Conservation (phyloP, 1,140 invertebrate genomes). For the Heliothis subflexa region DNA sequence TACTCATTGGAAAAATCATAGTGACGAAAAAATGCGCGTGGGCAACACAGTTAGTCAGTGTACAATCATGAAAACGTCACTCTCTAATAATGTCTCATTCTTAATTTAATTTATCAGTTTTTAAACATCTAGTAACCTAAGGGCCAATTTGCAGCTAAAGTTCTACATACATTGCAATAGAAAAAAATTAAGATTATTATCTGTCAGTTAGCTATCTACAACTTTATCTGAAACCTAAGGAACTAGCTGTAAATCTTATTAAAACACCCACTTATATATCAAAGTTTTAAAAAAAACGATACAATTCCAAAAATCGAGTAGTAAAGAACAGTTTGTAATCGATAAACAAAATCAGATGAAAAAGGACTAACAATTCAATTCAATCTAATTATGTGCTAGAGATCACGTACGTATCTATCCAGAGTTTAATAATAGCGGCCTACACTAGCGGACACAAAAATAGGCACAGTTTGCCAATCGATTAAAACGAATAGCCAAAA, state of each 20-base stretch:
- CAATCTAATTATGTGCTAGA: constrained; percentile 40
- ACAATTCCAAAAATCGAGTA: neutral
- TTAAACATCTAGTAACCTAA: neutral
- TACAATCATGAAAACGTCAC: constrained; percentile 47
- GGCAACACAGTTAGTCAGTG: constrained; percentile 63
- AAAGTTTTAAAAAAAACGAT: too few relatives aligned
- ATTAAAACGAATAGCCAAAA: neutral
- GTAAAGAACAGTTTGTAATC: neutral
- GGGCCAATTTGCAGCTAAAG: too few relatives aligned
- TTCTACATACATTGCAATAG: too few relatives aligned
- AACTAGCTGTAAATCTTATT: too few relatives aligned
- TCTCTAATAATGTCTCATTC: constrained; percentile 42
- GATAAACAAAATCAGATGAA: constrained; percentile 25
- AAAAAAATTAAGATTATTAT: too few relatives aligned
- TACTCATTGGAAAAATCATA: constrained; percentile 60
- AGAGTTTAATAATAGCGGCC: constrained; percentile 57
- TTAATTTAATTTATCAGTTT: constrained; percentile 35
- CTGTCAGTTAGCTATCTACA: too few relatives aligned
- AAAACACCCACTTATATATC: too few relatives aligned
- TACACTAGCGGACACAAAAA: constrained; percentile 55
- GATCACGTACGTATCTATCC: constrained; percentile 30
- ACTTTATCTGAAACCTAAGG: too few relatives aligned
- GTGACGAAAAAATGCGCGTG: constrained; percentile 60
- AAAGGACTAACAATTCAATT: constrained; percentile 61
- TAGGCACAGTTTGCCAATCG: constrained; percentile 46